phyloP scores from a whole-genome alignment of 2,113 vertebrate species.

The Aplodontia rufa region DNA sequence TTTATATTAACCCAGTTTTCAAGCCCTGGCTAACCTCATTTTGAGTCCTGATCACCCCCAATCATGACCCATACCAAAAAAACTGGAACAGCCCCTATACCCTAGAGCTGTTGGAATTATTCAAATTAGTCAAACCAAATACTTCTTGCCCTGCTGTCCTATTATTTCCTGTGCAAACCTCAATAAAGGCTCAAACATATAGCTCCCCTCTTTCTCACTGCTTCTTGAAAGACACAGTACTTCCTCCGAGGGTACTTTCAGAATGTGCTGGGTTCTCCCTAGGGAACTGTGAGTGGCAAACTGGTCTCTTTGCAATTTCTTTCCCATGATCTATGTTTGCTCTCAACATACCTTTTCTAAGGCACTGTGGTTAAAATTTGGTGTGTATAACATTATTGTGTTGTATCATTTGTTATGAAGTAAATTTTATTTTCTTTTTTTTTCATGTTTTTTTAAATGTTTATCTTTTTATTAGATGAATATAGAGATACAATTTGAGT shows the following conservation, averaged over 20 bases:
- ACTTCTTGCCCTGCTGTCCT: not conserved
- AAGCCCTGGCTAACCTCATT: not conserved
- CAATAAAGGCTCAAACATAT: rapidly evolving
- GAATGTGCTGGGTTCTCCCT: not conserved
- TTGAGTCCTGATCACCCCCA: not conserved
- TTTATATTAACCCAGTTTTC: not conserved
- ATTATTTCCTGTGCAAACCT: not conserved
- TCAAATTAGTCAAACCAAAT: not conserved
- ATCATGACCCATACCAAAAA: not conserved
- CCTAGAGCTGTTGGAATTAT: not conserved
- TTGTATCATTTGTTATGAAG: not conserved
- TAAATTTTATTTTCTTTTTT: too few relatives aligned
- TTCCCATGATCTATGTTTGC: not conserved
- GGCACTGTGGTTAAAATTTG: not conserved
- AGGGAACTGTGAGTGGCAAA: not conserved
- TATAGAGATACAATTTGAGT: too few relatives aligned
- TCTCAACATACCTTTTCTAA: not conserved
- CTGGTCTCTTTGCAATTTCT: not conserved
- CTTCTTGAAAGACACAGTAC: rapidly evolving
- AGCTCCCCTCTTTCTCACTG: not conserved
- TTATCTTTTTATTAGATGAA: too few relatives aligned
- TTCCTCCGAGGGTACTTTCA: not conserved
- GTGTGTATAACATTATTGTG: not conserved
- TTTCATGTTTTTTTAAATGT: too few relatives aligned
- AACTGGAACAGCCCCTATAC: rapidly evolving